Evolutionary conservation across 1,140 invertebrate genomes (phyloP).

Genomic region (Trichonephila clavata): DNA sequence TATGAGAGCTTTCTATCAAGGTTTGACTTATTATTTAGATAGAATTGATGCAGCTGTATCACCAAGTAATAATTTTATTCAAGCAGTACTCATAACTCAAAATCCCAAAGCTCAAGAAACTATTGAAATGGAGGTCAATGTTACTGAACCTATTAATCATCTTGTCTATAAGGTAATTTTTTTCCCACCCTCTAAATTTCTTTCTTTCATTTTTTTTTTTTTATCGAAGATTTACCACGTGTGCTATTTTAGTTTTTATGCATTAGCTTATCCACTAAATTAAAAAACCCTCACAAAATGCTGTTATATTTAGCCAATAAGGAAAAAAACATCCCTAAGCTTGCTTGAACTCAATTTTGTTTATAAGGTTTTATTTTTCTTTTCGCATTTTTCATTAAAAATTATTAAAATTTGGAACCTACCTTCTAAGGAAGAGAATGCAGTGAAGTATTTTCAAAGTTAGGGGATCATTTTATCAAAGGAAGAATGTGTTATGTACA

Average conservation of each 20-base stretch:
- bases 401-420: too few relatives aligned
- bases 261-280: neutral
- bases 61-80: slow-evolving; percentile 88
- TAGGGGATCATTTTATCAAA: too few relatives aligned
- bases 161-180: slow-evolving; percentile 79
- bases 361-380: too few relatives aligned
- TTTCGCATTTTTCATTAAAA: too few relatives aligned
- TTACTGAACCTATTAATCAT: slow-evolving; percentile 88
- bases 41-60: slow-evolving; percentile 88
- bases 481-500: too few relatives aligned
- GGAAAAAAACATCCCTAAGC: too few relatives aligned
- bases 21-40: slow-evolving; percentile 77
- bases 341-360: too few relatives aligned
- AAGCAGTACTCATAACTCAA: slow-evolving; percentile 86
- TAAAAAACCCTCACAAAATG: too few relatives aligned
- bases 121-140: slow-evolving; percentile 90
- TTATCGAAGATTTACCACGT: neutral
- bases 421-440: too few relatives aligned
- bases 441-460: too few relatives aligned
- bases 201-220: neutral
- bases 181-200: neutral
- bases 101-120: slow-evolving; percentile 83
- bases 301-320: too few relatives aligned
- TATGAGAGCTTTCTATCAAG: slow-evolving; percentile 78
- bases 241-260: neutral